phyloP scores from a whole-genome alignment of 2,113 vertebrate species.

The Tursiops truncatus region DNA sequence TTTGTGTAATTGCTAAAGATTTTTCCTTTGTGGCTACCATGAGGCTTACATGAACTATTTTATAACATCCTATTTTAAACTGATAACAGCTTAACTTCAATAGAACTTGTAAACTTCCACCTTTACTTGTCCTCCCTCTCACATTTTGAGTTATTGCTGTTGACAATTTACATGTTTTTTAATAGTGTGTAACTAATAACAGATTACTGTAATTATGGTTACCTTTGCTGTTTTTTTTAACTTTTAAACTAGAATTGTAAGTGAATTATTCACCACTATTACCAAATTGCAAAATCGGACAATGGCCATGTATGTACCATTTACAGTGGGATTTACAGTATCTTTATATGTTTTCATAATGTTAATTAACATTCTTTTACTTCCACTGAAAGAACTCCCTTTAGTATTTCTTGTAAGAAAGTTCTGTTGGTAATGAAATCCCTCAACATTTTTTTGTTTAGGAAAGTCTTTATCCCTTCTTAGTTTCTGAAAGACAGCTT shows the following conservation, averaged over 20 bases:
- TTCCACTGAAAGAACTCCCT: background rate
- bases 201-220: background rate
- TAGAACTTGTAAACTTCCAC: background rate
- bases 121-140: background rate
- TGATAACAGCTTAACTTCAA: background rate
- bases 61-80: background rate
- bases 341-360: background rate
- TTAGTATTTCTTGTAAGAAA: background rate
- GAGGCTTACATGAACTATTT: background rate
- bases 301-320: background rate
- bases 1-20: background rate
- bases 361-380: background rate
- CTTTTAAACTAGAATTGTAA: background rate
- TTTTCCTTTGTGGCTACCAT: background rate
- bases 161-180: background rate
- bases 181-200: background rate
- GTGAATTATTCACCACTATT: background rate
- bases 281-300: background rate
- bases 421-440: background rate
- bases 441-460: background rate
- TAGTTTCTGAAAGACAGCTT: background rate
- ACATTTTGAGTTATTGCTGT: background rate
- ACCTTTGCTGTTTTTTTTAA: background rate
- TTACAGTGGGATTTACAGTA: background rate
- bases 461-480: background rate